Conservation (phyloP, 37 sponge, comb jelly and placozoan species). For the Geodia barretti region DNA sequence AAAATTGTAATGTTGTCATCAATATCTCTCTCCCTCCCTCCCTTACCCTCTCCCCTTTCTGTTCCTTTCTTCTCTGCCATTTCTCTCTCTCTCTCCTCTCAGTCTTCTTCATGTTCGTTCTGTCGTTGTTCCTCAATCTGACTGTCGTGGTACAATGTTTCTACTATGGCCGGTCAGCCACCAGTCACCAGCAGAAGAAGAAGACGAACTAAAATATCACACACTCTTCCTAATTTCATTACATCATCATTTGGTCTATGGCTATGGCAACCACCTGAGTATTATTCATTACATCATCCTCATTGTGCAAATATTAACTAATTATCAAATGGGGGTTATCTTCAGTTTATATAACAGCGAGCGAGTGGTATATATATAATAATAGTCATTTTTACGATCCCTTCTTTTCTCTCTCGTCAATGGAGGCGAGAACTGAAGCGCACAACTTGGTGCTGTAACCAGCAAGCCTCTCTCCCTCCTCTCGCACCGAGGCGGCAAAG, state of each 20-base stretch:
- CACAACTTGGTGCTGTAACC: background rate
- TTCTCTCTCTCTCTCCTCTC: background rate
- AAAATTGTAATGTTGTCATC: too few species aligned
- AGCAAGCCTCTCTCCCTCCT: background rate
- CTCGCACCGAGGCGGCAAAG: background rate
- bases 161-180: slow-evolving; percentile 29
- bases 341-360: background rate
- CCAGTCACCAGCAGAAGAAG: too few species aligned
- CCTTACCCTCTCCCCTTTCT: too few species aligned
- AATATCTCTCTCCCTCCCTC: too few species aligned
- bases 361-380: background rate
- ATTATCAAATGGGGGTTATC: too few species aligned
- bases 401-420: too few species aligned
- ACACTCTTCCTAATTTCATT: too few species aligned
- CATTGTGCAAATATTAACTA: too few species aligned
- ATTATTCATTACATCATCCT: too few species aligned
- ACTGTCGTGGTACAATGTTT: slow-evolving; percentile 25
- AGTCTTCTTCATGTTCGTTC: slow-evolving; percentile 30
- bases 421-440: background rate
- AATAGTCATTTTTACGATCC: background rate
- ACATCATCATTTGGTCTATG: too few species aligned
- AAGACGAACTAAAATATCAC: too few species aligned
- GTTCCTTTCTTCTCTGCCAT: background rate
- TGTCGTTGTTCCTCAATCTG: slow-evolving; percentile 11
- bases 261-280: too few species aligned